Conservation (phyloP, 2,888 invertebrate species). For the Eilema caniola region DNA sequence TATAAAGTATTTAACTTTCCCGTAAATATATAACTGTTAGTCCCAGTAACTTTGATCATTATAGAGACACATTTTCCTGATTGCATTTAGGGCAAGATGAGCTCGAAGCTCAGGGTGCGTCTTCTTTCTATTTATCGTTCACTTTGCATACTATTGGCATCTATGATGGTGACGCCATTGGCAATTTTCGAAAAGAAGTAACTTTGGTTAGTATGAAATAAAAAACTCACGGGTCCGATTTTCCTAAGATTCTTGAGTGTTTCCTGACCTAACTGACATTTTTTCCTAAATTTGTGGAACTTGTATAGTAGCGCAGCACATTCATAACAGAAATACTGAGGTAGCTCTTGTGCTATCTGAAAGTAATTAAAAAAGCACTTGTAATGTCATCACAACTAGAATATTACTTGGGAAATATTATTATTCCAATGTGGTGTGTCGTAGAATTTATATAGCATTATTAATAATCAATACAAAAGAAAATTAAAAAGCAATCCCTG, state of each 20-base stretch:
- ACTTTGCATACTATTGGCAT: too few species aligned
- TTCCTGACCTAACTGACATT: slow-evolving; percentile 65
- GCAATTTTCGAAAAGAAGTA: too few species aligned
- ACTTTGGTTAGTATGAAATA: not conserved
- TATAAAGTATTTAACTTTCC: too few species aligned
- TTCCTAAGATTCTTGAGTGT: slow-evolving; percentile 58
- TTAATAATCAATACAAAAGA: not conserved
- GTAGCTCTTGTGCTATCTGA: slow-evolving; percentile 54
- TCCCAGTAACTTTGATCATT: too few species aligned
- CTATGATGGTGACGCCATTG: too few species aligned
- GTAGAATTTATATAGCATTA: not conserved
- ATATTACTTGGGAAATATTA: not conserved
- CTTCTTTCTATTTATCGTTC: too few species aligned
- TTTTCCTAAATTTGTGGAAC: slow-evolving; percentile 74
- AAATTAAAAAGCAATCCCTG: slow-evolving; percentile 44
- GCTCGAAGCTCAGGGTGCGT: too few species aligned
- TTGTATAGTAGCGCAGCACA: slow-evolving; percentile 70
- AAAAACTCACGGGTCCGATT: slow-evolving; percentile 56
- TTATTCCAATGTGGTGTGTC: not conserved
- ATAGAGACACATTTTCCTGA: too few species aligned
- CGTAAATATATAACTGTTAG: too few species aligned
- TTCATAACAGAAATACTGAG: slow-evolving; percentile 71
- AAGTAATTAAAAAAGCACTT: too few species aligned
- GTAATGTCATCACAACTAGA: not conserved
- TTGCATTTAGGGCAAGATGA: too few species aligned